Conservation (phyloP, 2,888 invertebrate genomes). For the Drosophila aldrichi region DNA sequence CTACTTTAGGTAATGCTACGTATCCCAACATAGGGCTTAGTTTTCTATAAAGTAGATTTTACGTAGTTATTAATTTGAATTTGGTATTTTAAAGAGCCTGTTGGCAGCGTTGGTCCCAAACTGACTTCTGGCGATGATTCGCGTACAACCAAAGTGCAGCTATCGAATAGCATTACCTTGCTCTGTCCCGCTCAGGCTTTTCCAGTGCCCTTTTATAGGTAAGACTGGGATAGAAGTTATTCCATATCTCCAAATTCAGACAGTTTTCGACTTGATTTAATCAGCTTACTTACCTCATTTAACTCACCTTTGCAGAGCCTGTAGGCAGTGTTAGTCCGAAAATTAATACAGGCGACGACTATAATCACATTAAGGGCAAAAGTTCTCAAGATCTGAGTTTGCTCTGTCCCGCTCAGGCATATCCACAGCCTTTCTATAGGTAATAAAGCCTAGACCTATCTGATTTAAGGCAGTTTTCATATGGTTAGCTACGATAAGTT, state of each 20-base stretch:
- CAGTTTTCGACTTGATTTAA: constrained; percentile 50
- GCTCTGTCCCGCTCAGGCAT: constrained; percentile 89
- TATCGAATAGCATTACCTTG: constrained; percentile 86
- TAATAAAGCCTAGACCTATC: constrained; percentile 78
- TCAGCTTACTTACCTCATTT: no score
- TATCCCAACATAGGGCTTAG: constrained; percentile 45
- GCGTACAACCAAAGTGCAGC: constrained; percentile 86
- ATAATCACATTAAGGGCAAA: constrained; percentile 86
- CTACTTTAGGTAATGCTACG: constrained; percentile 87
- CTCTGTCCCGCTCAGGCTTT: constrained; percentile 89
- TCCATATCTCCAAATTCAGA: constrained; percentile 35
- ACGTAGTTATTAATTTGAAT: not conserved
- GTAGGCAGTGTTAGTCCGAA: constrained; percentile 87
- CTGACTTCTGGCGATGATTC: constrained; percentile 89
- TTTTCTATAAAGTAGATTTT: not conserved
- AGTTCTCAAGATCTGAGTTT: constrained; percentile 86
- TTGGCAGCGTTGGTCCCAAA: constrained; percentile 87
- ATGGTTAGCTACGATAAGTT: not conserved
- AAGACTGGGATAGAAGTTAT: constrained; percentile 58
- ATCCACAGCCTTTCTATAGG: constrained; percentile 89
- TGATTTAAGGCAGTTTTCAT: constrained; percentile 56
- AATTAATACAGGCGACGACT: constrained; percentile 89
- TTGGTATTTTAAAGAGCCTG: constrained; percentile 84
- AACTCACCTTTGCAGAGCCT: constrained; percentile 68
- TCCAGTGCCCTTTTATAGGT: constrained; percentile 90